Evolutionary conservation across 1,140 invertebrate genomes (phyloP), one percentile per base, ranked within the genome.

Genomic region (Rhagoletis zephyria): DNA sequence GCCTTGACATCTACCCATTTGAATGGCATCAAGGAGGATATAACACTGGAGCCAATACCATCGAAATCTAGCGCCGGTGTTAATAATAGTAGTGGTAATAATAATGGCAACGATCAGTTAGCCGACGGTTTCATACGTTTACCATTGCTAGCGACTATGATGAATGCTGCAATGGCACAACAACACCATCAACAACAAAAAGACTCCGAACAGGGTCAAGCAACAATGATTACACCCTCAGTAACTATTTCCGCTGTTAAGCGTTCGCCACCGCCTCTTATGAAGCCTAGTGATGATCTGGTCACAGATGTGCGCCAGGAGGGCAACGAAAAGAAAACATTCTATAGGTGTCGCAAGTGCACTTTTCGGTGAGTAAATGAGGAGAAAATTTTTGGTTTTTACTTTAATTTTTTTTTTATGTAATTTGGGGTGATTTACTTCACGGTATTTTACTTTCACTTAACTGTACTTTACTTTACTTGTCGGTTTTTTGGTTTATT

Each of bases 291-390:
- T 81, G 91, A 91, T 85, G 92, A 92, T 88, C 89, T 92, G 45
- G 90, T 91, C 63, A 90, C 90, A n/a, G 92, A 93, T 86, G 90
- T 93, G 9, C 90, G 92, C 85, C 90, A 90, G 77, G 92, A 93
- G 81, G 92, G 92, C 87, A 91, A 89, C 87, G 92, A 92, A 63
- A 93, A 95, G 93, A 94, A 95, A 87, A 95, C 95, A 16, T 93
- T 96, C 74, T 96, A 95, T 94, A 97, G 97, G 91, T 97, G 97
- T 91, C 97, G 97, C 93, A 96, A 96, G 90, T 97, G 97, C 90
- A 95, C 95, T 91, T 97, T 96, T 92, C 96, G 95, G 96, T 96
- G 92, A 94, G 94, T 92, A 30, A 30, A 30, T 30, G 30, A 30
- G 30, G 30, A 30, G 30, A 30, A 30, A 30, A 30, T 30, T 30